Base-by-base conservation (phyloP, 2,888 invertebrate species). In the Sacculina carcini region DNA sequence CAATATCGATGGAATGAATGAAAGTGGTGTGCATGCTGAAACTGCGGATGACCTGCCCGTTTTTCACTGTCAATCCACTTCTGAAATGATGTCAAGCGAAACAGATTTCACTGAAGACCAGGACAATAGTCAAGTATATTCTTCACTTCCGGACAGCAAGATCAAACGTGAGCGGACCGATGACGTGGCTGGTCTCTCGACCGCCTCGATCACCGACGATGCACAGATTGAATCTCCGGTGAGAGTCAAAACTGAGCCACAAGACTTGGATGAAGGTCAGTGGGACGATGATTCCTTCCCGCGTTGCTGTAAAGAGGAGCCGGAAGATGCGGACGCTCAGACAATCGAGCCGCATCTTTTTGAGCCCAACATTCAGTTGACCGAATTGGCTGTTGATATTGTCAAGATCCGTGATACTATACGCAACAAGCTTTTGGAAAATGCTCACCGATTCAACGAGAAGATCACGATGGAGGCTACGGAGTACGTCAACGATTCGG, bases 181-280 rank as follows among this genome's bases (percentile, higher is more conserved):
- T 23, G 38, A 21, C 2, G 21, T 2, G 21, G 5, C 3, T 2
- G 2, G 7, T 2, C 3, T 3, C 21, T 9, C 6, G 9, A 7
- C 16, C 36, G n/a, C 21, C 4, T 3, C 14, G 5, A 3, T 2
- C 9, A 12, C 7, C n/a, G 24, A 16, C 28, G n/a, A n/a, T 9
- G 28, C 5, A 14, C n/a, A 55, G 47, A 48, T 50, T 5, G 52
- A 53, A 29, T 52, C 49, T n/a, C 52, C 52, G n/a, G 39, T 53
- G n/a, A 48, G 40, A 40, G 54, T 56, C 16, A 56, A 56, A 40
- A 3, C 51, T 23, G 56, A 56, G 24, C 53, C 52, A 4, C 42
- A 16, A 16, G 51, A 51, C n/a, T n/a, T 34, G 14, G 50, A 51
- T 12, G 48, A 53, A 31, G 51, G 50, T 36, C 53, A 50, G 10